These are phyloP conservation scores for Xenopus borealis DNA, from an alignment of 2,113 vertebrate species.

Conservation along the genomic window DNA sequence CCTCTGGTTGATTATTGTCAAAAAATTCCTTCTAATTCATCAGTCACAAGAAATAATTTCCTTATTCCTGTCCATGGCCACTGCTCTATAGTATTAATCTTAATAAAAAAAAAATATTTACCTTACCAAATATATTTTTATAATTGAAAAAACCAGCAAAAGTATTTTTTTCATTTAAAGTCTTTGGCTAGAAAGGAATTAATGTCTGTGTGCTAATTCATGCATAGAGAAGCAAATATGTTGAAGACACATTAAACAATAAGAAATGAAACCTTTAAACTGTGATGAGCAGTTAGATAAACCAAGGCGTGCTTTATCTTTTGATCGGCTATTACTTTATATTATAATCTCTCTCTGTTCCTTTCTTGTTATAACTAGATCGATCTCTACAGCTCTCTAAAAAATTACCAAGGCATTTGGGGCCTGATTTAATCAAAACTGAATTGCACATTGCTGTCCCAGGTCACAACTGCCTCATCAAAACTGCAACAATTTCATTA, in stretches of 20 bases:
- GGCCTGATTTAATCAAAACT: constrained; percentile 40
- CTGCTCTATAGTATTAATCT: no score
- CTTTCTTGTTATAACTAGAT: constrained; percentile 35
- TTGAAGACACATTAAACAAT: constrained; percentile 9
- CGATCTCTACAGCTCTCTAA: constrained; percentile 39
- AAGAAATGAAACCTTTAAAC: constrained; percentile 33
- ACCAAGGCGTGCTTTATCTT: constrained; percentile 24
- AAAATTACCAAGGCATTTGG: constrained; percentile 28
- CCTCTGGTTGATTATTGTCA: no score
- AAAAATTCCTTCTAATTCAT: no score
- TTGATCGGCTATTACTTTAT: constrained; percentile 22
- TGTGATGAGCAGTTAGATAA: constrained; percentile 13
- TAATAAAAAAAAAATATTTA: no score
- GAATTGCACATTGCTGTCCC: constrained; percentile 33
- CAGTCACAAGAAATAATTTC: no score
- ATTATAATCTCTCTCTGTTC: constrained; percentile 24
- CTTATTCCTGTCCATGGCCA: no score
- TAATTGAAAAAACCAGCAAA: no score
- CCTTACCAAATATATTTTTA: no score
- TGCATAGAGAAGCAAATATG: background rate
- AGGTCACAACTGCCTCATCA: constrained; percentile 35
- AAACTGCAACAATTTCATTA: constrained; percentile 32
- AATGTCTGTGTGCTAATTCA: background rate
- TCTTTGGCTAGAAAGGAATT: background rate
- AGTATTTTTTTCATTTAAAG: background rate